Conservation (phyloP, 2,888 invertebrate species). For the Mythimna lalbum region DNA sequence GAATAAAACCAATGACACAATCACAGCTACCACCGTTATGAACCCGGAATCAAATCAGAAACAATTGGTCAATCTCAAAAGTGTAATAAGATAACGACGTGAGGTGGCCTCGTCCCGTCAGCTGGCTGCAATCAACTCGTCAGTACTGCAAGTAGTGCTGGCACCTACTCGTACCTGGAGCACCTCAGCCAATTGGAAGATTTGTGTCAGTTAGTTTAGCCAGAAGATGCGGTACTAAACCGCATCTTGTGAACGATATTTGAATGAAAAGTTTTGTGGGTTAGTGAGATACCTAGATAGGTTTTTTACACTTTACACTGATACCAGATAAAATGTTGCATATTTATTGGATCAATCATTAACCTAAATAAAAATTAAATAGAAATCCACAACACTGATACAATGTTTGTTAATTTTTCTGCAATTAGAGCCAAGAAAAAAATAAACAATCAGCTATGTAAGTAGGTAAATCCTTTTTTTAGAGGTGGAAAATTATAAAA, state of each 20-base stretch:
- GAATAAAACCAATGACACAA: background rate
- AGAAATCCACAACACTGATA: background rate
- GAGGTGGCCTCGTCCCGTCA: conserved; percentile 29
- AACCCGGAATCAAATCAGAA: conserved; percentile 23
- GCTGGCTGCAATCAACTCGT: conserved; percentile 27
- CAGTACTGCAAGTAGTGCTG: conserved; percentile 5
- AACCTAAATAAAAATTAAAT: too few relatives aligned
- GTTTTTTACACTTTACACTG: background rate
- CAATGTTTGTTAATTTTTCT: background rate
- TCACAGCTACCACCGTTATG: background rate
- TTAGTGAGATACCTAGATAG: too few relatives aligned
- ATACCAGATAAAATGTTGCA: background rate
- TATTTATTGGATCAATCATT: too few relatives aligned
- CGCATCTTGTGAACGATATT: background rate
- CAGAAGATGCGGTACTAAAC: too few relatives aligned
- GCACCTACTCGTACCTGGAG: conserved; percentile 23
- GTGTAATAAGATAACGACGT: conserved; percentile 11
- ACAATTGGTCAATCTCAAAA: conserved; percentile 49
- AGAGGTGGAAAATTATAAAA: too few relatives aligned
- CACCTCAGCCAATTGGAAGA: conserved; percentile 27
- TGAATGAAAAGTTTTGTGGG: background rate
- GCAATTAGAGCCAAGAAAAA: background rate
- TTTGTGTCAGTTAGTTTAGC: conserved; percentile 1
- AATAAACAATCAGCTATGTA: background rate
- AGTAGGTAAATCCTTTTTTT: background rate